Evolutionary conservation across 2,113 vertebrate species (phyloP).

Genomic region (Myotis yumanensis): DNA sequence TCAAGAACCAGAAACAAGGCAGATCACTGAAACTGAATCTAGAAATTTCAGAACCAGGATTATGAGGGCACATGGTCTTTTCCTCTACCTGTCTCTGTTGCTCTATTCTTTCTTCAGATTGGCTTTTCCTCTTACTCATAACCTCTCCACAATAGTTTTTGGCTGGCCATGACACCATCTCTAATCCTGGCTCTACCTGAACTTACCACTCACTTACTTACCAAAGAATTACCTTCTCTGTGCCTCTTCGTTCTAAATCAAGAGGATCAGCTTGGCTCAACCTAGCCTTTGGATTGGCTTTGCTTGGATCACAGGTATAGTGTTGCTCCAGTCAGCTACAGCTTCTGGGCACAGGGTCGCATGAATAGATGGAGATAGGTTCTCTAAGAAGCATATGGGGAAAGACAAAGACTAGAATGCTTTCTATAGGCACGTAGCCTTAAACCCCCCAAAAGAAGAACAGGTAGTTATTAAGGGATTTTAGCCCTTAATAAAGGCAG

Average conservation of each 20-base stretch:
- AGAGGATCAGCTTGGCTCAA: background rate
- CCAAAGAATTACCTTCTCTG: background rate
- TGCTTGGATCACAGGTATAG: background rate
- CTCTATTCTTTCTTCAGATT: background rate
- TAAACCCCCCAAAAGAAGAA: background rate
- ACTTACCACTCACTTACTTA: background rate
- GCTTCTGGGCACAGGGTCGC: background rate
- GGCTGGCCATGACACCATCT: background rate
- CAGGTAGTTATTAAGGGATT: background rate
- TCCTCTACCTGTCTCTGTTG: background rate
- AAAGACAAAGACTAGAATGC: background rate
- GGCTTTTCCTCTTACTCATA: background rate
- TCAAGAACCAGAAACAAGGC: slow-evolving; percentile 3
- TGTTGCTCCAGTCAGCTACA: background rate
- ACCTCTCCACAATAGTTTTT: background rate
- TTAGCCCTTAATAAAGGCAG: background rate
- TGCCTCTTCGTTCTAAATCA: background rate
- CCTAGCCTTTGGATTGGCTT: background rate
- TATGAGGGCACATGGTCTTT: background rate
- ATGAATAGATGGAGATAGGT: background rate
- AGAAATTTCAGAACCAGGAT: background rate
- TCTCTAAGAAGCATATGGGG: background rate
- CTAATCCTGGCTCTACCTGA: background rate
- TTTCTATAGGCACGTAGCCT: background rate
- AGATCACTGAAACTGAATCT: background rate